A percentile compares a stretch with the other conserved stretches of the same genome.
These are phyloP conservation scores for Lutjanus campechanus DNA, from an alignment of 2,797 vertebrate species.

Conservation along the genomic window DNA sequence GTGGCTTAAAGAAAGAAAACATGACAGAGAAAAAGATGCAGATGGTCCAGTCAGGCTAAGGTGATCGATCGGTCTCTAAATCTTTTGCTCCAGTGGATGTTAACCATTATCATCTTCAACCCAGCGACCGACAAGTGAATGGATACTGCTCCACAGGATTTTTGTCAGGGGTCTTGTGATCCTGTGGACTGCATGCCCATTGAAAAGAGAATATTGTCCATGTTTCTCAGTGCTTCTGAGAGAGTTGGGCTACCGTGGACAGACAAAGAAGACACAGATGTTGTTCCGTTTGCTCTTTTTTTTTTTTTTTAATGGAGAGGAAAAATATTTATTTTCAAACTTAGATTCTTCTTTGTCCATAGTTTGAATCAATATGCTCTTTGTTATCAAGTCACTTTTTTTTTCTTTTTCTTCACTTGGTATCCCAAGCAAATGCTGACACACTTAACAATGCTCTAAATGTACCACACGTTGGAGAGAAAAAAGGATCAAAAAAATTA, in stretches of 20 bases:
- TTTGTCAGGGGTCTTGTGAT: conserved; percentile 89
- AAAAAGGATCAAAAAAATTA: conserved; percentile 58
- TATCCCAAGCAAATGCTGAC: conserved; percentile 74
- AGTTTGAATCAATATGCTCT: conserved; percentile 74
- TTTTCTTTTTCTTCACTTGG: conserved; percentile 68
- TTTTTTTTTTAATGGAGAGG: conserved; percentile 67
- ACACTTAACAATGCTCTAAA: conserved; percentile 73
- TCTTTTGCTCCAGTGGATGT: conserved; percentile 90
- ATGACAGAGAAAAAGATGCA: conserved; percentile 48
- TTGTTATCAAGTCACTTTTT: conserved; percentile 77
- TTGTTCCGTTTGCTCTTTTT: conserved; percentile 71
- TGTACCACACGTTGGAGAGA: conserved; percentile 70
- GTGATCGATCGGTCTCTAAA: conserved; percentile 88
- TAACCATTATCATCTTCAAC: conserved; percentile 90
- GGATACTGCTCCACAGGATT: conserved; percentile 89
- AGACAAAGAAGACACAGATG: conserved; percentile 76
- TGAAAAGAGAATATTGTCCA: conserved; percentile 92
- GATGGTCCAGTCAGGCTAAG: conserved; percentile 83
- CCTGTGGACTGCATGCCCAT: conserved; percentile 94
- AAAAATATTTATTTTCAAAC: conserved; percentile 89
- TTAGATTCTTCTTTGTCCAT: conserved; percentile 76
- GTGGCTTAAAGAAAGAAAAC: conserved; percentile 90
- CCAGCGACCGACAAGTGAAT: conserved; percentile 91
- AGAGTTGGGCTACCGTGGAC: conserved; percentile 75
- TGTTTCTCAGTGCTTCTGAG: conserved; percentile 92